Conservation (phyloP, 1,140 invertebrate species). For the Caerostris darwini region DNA sequence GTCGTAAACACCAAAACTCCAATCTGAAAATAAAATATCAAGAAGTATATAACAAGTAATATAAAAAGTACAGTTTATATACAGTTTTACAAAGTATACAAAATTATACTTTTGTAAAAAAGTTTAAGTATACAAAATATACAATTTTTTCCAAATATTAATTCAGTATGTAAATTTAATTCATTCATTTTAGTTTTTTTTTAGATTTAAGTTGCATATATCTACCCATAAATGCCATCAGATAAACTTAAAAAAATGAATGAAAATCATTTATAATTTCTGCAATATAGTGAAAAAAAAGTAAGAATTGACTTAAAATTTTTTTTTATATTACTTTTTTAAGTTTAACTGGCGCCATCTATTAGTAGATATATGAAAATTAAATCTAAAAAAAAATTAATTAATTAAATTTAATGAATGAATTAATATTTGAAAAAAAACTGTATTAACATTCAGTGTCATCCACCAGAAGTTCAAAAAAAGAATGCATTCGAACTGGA, state of each 20-base stretch:
- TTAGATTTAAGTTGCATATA: too few species aligned
- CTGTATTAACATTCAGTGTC: too few species aligned
- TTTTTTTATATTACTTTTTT: background rate
- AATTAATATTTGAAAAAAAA: too few species aligned
- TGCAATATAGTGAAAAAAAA: background rate
- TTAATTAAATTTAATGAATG: too few species aligned
- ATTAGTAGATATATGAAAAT: background rate
- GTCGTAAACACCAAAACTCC: slow-evolving; percentile 7
- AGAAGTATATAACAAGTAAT: background rate
- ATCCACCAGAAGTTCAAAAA: too few species aligned
- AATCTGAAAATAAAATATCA: slow-evolving; percentile 30
- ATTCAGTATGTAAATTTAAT: background rate
- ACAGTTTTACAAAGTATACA: background rate
- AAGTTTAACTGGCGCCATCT: too few species aligned
- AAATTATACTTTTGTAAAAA: background rate
- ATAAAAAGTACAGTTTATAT: background rate
- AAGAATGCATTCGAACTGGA: too few species aligned
- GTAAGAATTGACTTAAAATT: background rate
- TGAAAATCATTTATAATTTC: too few species aligned
- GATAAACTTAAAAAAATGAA: too few species aligned
- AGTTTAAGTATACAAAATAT: background rate
- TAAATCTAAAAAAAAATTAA: too few species aligned
- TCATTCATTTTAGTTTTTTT: background rate
- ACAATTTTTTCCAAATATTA: too few species aligned
- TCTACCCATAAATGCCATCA: too few species aligned